These are phyloP conservation scores for Ormyrus rosae DNA, from an alignment of 2,888 invertebrate genomes.

Conservation along the genomic window DNA sequence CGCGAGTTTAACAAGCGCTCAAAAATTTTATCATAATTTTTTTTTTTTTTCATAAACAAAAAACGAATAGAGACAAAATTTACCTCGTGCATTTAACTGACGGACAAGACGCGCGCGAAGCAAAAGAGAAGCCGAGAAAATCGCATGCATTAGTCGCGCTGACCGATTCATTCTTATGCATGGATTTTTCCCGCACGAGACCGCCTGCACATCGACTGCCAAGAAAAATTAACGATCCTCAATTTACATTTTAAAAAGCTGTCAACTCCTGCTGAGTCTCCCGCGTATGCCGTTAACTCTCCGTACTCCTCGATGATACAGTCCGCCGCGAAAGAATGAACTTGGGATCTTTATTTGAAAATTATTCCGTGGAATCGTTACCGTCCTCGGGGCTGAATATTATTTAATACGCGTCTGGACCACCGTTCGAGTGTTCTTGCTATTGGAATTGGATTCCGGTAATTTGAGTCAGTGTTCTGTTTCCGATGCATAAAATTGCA, in stretches of 20 bases:
- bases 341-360: slow-evolving; percentile 10
- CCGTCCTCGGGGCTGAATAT: too few relatives aligned
- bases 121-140: background rate
- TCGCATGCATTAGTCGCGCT: slow-evolving; percentile 45
- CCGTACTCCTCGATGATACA: background rate
- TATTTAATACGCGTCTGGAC: too few relatives aligned
- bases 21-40: too few relatives aligned
- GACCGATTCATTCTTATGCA: slow-evolving; percentile 58
- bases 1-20: too few relatives aligned
- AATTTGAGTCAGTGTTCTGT: too few relatives aligned
- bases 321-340: background rate
- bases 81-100: too few relatives aligned
- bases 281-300: background rate
- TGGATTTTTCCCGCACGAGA: slow-evolving; percentile 46
- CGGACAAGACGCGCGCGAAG: too few relatives aligned
- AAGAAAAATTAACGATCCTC: slow-evolving; percentile 29
- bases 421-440: too few relatives aligned
- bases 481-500: too few relatives aligned
- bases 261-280: background rate
- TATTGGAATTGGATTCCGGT: too few relatives aligned
- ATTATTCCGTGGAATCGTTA: background rate
- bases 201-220: background rate
- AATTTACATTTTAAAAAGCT: slow-evolving; percentile 49
- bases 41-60: too few relatives aligned
- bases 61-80: too few relatives aligned